Evolutionary conservation across 1,140 invertebrate genomes (phyloP).

Genomic region (Euura saliciscinereae): DNA sequence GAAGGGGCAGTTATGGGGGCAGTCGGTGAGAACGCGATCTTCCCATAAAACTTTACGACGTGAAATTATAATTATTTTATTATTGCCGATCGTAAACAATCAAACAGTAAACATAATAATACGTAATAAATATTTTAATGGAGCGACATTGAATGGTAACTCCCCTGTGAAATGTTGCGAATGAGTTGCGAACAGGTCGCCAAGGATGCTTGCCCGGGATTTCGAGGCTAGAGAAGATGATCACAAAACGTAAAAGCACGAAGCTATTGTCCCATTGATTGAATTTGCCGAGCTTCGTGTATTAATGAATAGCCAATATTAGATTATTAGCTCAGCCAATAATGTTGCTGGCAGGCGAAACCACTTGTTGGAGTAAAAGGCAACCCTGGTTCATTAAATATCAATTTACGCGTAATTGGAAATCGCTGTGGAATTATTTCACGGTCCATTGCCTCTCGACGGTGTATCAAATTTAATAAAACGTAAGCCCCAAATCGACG

Average conservation of each 20-base stretch:
- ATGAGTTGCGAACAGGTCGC: neutral
- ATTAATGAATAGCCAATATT: slow-evolving; percentile 15
- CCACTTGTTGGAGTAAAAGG: slow-evolving; percentile 15
- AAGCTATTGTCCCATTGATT: slow-evolving; percentile 11
- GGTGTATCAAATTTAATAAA: slow-evolving; percentile 7
- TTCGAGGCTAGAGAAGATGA: neutral
- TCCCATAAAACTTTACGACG: slow-evolving; percentile 48
- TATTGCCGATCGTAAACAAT: slow-evolving; percentile 54
- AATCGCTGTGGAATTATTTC: slow-evolving; percentile 5
- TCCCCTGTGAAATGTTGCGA: neutral
- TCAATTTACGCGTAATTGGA: slow-evolving; percentile 7
- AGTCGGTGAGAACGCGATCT: neutral
- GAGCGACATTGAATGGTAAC: slow-evolving; percentile 8
- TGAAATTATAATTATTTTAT: slow-evolving; percentile 57
- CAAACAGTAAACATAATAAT: slow-evolving; percentile 39
- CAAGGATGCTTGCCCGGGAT: neutral
- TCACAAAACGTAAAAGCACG: neutral
- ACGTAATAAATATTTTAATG: slow-evolving; percentile 17
- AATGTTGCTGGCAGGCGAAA: slow-evolving; percentile 10
- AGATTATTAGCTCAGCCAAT: slow-evolving; percentile 14
- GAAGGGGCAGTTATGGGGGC: neutral
- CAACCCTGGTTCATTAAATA: neutral
- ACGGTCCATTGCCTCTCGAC: slow-evolving; percentile 6
- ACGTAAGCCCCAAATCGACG: slow-evolving; percentile 6
- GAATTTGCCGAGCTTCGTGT: slow-evolving; percentile 12